Base-by-base conservation (phyloP, 2,113 vertebrate species). In the Vulpes lagopus region DNA sequence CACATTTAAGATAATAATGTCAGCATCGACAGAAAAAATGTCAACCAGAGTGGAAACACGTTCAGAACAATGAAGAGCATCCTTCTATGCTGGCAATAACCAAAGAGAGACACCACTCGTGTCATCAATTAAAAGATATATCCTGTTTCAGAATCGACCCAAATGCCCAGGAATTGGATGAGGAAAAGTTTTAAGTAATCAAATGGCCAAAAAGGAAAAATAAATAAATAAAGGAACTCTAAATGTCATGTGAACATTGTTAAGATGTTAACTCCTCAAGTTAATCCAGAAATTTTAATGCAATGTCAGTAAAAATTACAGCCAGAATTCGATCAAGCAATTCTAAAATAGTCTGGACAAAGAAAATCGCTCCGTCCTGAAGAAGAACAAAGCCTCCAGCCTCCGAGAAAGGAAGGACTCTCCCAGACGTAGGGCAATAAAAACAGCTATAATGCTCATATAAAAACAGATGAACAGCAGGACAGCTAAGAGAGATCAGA, bases 161-260 rank as follows among this genome's bases (percentile, higher is more conserved):
- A 59, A 20, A 92, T 92, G 43, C 14, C 55, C 32, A 59, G 81
- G 79, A 86, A 16, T 53, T 51, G 2, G 3, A 86, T 9, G 27
- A 71, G 60, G 27, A 38, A 74, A 60, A 90, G 2, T 32, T 69
- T 93, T 20, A 87, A 94, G 59, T 76, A 32, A 95, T 88, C 95
- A 88, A 60, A 73, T 78, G 49, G 89, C 12, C 55, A 20, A 25
- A 87, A 71, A 69, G 8, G 8, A 3, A 3, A 43, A 19, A 20
- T 8, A 43, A 62, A 15, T 35, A 8, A 8, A 62, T 22, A 71
- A 92, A 57, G 23, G 20, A 78, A 91, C 19, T 60, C 30, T 73
- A 71, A 94, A 67, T 35, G 53, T 23, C 73, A 49, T 0, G 16
- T 25, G 65, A 78, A 32, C 38, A 53, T 10, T 14, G 4, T 25